Percentiles rank a stretch among this genome's conserved stretches.
Conservation (phyloP, 1,140 invertebrate species). For the Plutomurus gul region DNA sequence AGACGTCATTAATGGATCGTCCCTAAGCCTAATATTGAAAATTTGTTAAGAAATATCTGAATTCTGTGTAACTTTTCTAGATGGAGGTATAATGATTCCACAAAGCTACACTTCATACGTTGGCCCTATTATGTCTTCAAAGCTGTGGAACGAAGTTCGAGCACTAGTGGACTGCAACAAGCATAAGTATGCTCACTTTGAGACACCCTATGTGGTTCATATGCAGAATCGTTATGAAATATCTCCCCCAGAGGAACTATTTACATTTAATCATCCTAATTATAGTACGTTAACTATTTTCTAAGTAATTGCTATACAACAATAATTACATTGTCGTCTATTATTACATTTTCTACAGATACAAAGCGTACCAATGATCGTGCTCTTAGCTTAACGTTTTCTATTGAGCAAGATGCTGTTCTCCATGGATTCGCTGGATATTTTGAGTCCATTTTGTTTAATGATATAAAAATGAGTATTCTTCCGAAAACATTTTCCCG, state of each 20-base stretch:
- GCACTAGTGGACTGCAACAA: slow-evolving; percentile 66
- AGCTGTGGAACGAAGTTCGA: slow-evolving; percentile 74
- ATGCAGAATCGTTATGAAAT: slow-evolving; percentile 89
- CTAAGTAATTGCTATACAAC: background rate
- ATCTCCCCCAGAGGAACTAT: slow-evolving; percentile 75
- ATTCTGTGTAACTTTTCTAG: slow-evolving; percentile 57
- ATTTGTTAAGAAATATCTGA: too few relatives aligned
- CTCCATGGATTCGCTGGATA: slow-evolving; percentile 94
- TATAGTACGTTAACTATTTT: slow-evolving; percentile 57
- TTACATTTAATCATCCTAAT: slow-evolving; percentile 89
- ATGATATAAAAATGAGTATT: slow-evolving; percentile 84
- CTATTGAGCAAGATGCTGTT: slow-evolving; percentile 72
- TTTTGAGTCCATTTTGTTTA: slow-evolving; percentile 86
- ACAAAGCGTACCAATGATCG: slow-evolving; percentile 65
- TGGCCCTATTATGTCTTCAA: slow-evolving; percentile 79
- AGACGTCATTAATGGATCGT: too few relatives aligned
- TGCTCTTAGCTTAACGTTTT: slow-evolving; percentile 71
- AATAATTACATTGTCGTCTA: background rate
- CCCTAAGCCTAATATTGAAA: too few relatives aligned
- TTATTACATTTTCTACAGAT: background rate
- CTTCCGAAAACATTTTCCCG: slow-evolving; percentile 82
- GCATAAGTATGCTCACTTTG: slow-evolving; percentile 67
- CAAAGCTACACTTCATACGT: slow-evolving; percentile 87
- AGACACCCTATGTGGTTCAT: slow-evolving; percentile 90
- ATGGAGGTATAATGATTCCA: slow-evolving; percentile 91